Percentiles rank a stretch among this genome's conserved stretches.
phyloP scores from a whole-genome alignment of 2,113 vertebrate genomes.

The Kobus ellipsiprymnus region DNA sequence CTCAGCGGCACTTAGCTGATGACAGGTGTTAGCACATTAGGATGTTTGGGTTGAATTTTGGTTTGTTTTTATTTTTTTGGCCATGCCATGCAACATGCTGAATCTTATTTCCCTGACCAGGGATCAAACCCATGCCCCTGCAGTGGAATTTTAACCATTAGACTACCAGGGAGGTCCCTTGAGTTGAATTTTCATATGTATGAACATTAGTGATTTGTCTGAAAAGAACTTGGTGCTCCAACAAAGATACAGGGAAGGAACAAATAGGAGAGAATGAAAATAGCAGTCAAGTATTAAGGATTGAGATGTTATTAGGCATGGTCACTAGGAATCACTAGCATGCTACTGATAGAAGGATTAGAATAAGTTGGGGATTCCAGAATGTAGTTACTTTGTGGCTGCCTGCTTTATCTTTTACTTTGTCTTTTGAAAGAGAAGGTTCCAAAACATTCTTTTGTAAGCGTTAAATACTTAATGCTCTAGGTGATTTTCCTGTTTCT shows the following conservation, averaged over 20 bases:
- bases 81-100: accelerated
- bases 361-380: neutral
- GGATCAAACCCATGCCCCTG: neutral
- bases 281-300: neutral
- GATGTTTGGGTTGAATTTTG: constrained; percentile 3
- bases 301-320: neutral
- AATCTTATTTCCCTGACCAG: neutral
- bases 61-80: neutral
- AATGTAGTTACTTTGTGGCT: neutral
- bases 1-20: neutral
- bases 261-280: neutral
- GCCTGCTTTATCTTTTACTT: neutral
- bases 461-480: neutral
- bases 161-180: neutral
- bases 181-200: constrained; percentile 8
- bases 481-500: constrained; percentile 17
- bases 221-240: neutral
- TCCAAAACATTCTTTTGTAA: neutral
- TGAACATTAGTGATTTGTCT: neutral
- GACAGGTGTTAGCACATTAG: neutral
- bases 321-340: neutral
- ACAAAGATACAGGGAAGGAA: neutral
- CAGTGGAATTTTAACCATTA: neutral
- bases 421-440: neutral
- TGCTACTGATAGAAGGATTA: neutral